phyloP scores from a whole-genome alignment of 2,797 vertebrate species.

The Channallabes apus region DNA sequence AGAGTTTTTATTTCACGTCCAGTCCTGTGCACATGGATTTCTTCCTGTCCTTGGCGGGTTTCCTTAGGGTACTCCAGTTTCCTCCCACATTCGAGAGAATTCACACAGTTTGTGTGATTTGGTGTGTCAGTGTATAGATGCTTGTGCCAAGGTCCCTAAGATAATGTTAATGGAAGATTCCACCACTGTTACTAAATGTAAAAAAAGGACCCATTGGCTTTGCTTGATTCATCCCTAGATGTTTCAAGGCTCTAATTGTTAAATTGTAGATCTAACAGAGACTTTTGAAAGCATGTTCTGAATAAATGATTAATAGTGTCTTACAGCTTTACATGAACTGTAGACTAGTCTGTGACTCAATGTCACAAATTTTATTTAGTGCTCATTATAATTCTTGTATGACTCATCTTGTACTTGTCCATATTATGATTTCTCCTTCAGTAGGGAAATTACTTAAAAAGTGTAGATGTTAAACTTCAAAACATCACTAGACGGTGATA shows the following conservation, averaged over 20 bases:
- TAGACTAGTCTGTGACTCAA: background rate
- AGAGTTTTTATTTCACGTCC: too few species aligned
- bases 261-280: background rate
- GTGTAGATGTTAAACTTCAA: background rate
- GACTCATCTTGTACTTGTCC: background rate
- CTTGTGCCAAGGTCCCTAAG: too few species aligned
- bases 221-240: background rate
- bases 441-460: background rate
- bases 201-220: background rate
- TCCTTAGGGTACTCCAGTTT: too few species aligned
- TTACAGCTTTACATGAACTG: background rate
- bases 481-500: background rate
- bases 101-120: too few species aligned
- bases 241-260: background rate
- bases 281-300: background rate
- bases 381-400: background rate
- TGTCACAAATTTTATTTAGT: background rate
- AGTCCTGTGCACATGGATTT: too few species aligned
- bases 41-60: too few species aligned
- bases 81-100: too few species aligned
- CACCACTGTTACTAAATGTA: background rate
- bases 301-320: background rate
- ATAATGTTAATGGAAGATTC: background rate
- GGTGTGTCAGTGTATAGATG: too few species aligned
- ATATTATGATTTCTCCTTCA: background rate